phyloP scores from a whole-genome alignment of 2,113 vertebrate species.

The Triplophysa tibetana region DNA sequence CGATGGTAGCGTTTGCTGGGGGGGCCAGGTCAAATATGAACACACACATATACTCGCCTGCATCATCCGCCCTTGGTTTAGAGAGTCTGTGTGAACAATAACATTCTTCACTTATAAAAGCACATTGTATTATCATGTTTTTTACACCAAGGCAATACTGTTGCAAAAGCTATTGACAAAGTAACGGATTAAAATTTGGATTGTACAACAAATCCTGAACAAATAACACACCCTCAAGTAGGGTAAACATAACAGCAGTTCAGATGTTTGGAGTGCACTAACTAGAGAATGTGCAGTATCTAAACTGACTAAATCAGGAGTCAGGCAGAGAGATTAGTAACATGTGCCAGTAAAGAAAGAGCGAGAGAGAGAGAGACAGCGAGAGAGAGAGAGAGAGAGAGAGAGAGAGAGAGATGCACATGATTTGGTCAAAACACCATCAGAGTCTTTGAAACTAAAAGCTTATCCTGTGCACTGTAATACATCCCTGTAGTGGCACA shows the following conservation, averaged over 20 bases:
- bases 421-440: background rate
- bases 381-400: background rate
- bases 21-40: conserved; percentile 80
- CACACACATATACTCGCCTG: conserved; percentile 92
- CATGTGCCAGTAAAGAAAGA: background rate
- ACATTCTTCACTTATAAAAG: conserved; percentile 8
- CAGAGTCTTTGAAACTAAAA: no score
- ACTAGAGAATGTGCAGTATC: background rate
- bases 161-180: no score
- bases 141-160: no score
- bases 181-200: no score
- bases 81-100: conserved; percentile 76
- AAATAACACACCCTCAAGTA: background rate
- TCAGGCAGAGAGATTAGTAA: conserved; percentile 40
- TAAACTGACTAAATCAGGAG: conserved; percentile 44
- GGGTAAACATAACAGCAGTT: conserved; percentile 10
- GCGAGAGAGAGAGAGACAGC: background rate
- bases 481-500: no score
- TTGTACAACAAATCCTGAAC: background rate
- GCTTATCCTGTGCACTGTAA: no score
- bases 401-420: background rate
- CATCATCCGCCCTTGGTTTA: conserved; percentile 85
- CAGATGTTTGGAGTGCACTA: conserved; percentile 1
- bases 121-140: no score
- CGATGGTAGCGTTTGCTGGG: conserved; percentile 89